Evolutionary conservation across 2,888 invertebrate species (phyloP), one percentile per base, ranked within the genome.

Genomic region (Bombyx huttoni): DNA sequence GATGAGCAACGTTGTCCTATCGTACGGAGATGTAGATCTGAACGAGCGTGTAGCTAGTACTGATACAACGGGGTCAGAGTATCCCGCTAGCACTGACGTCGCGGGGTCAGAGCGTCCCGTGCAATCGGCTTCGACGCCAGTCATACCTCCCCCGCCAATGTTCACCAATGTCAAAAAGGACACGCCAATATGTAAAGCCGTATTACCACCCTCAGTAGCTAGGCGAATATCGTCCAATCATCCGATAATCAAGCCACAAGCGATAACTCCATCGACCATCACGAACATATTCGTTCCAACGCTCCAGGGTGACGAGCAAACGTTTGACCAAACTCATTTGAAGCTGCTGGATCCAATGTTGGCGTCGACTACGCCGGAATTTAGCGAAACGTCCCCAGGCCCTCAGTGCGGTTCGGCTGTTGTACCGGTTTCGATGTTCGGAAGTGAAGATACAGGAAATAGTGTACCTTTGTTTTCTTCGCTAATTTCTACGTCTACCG

Each of bases 71-170:
- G 40, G 12, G 7, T 7, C 40, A 40, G 40, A 40, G 24, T 24
- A 3, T 40, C 14, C 50, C 14, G 8, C n/a, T n/a, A n/a, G n/a
- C n/a, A n/a, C n/a, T n/a, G n/a, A 35, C 35, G 9, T 40, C 12
- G 12, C 12, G 8, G 40, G 12, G 7, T 7, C 40, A 40, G 40
- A 40, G 24, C 5, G 2, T 40, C 14, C 50, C 14, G 8, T 34
- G 3, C 47, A 46, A 9, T 8, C n/a, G 12, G 24, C 24, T 24
- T 14, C 47, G 10, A 34, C 71, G 8, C 61, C 69, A 24, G 70
- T 81, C 0, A 81, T 86, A 52, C 83, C 87, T 8, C 87, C 86
- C 3, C 88, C 87, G 1, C 82, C 84, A 0, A 84, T 82, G 82
- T 86, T 85, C 58, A 79, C 83, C 1, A 75, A 78, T 51, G 48